These are phyloP conservation scores for Ecdyonurus torrentis DNA, from an alignment of 2,888 invertebrate species.

Conservation along the genomic window DNA sequence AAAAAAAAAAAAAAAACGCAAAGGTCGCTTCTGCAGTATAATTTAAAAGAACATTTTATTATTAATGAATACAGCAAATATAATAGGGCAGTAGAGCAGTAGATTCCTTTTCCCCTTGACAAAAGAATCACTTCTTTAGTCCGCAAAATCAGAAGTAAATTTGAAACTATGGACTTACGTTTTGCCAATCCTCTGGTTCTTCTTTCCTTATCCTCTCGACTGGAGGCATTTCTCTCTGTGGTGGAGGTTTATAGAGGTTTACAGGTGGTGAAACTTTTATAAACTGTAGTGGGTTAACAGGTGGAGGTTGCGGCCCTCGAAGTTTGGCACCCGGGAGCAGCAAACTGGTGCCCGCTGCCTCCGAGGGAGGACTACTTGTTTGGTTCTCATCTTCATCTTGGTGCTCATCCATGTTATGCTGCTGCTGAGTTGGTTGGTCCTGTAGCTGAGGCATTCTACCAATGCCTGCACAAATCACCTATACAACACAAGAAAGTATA, in stretches of 20 bases:
- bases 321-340: neutral
- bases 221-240: neutral
- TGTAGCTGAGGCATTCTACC: neutral
- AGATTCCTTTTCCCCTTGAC: no score
- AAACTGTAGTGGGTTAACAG: neutral
- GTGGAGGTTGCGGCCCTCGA: neutral
- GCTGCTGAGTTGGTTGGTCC: neutral
- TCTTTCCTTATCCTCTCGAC: neutral
- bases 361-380: neutral
- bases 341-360: neutral
- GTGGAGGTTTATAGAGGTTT: neutral
- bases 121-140: no score
- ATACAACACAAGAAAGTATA: no score
- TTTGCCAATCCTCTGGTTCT: conserved; percentile 1
- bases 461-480: neutral
- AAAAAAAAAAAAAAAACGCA: no score
- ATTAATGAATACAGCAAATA: neutral
- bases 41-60: neutral
- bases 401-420: no score
- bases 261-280: neutral
- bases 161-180: neutral
- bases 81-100: no score
- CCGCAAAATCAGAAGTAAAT: neutral
- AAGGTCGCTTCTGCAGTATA: no score
- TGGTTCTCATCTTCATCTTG: no score